phyloP scores from a whole-genome alignment of 2,113 vertebrate species.

The Pelmatolapia mariae region DNA sequence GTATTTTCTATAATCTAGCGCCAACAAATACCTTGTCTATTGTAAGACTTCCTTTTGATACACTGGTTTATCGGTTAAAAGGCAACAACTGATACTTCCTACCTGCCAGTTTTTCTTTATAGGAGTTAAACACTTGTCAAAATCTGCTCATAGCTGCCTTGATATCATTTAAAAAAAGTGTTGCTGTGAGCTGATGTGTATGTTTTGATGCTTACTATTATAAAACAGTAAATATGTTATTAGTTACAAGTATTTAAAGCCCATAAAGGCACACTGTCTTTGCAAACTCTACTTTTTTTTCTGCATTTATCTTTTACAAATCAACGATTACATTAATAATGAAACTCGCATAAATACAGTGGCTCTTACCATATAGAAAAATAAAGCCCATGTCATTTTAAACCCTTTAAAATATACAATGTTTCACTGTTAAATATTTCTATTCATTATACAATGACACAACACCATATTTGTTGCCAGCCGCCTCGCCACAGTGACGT shows the following conservation, averaged over 20 bases:
- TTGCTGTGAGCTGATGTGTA: neutral
- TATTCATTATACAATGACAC: neutral
- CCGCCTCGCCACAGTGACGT: conserved; percentile 6
- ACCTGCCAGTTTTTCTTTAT: neutral
- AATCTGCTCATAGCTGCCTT: neutral
- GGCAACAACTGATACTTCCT: neutral
- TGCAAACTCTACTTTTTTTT: neutral
- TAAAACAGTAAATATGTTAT: neutral
- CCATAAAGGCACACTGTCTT: neutral
- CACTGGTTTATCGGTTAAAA: neutral
- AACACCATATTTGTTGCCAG: neutral
- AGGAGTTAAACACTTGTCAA: neutral
- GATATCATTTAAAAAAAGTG: neutral
- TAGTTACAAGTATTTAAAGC: neutral
- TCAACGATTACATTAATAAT: neutral
- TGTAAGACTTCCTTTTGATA: neutral
- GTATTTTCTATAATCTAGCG: neutral
- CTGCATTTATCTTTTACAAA: neutral
- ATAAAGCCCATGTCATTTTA: neutral
- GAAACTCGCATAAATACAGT: neutral
- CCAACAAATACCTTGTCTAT: neutral
- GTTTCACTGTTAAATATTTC: neutral
- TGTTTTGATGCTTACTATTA: neutral
- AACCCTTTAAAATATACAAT: neutral
- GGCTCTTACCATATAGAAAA: neutral